phyloP scores from a whole-genome alignment of 2,888 invertebrate species.

The Ophion obscuratus region DNA sequence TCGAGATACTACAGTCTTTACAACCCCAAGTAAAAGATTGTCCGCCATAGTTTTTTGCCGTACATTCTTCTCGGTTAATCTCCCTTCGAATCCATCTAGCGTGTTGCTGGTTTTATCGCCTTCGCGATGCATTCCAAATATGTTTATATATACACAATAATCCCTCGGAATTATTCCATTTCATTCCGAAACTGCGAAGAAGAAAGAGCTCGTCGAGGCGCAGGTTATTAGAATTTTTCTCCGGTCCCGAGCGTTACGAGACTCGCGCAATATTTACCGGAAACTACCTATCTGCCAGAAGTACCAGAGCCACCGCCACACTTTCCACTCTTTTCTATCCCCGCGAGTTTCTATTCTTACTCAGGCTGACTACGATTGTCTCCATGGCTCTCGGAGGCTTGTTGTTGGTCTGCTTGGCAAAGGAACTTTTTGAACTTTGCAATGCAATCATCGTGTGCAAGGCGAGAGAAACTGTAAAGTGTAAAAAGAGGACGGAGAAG shows the following conservation, averaged over 20 bases:
- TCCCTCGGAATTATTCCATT: constrained; percentile 55
- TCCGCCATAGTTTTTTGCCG: no score
- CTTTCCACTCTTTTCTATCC: constrained; percentile 50
- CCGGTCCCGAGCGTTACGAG: constrained; percentile 36
- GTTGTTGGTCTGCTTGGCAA: constrained; percentile 52
- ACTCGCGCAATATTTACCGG: constrained; percentile 56
- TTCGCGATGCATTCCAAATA: not conserved
- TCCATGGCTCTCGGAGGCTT: constrained; percentile 40
- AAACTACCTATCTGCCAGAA: constrained; percentile 52
- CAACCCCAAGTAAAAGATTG: no score
- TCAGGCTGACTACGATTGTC: constrained; percentile 53
- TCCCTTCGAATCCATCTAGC: no score
- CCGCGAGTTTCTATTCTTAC: constrained; percentile 47
- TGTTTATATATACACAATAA: not conserved
- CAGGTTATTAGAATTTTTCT: constrained; percentile 62
- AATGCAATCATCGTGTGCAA: constrained; percentile 69
- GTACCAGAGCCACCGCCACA: constrained; percentile 24
- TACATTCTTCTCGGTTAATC: no score
- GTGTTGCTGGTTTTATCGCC: no score
- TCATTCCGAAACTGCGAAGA: constrained; percentile 42
- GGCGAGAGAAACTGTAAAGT: constrained; percentile 54
- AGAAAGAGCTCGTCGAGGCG: constrained; percentile 40
- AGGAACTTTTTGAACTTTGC: constrained; percentile 70
- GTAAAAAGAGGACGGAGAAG: constrained; percentile 46
- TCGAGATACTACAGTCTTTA: no score